These are phyloP conservation scores for Leucophenga montana DNA, from an alignment of 2,888 invertebrate genomes.

Conservation along the genomic window DNA sequence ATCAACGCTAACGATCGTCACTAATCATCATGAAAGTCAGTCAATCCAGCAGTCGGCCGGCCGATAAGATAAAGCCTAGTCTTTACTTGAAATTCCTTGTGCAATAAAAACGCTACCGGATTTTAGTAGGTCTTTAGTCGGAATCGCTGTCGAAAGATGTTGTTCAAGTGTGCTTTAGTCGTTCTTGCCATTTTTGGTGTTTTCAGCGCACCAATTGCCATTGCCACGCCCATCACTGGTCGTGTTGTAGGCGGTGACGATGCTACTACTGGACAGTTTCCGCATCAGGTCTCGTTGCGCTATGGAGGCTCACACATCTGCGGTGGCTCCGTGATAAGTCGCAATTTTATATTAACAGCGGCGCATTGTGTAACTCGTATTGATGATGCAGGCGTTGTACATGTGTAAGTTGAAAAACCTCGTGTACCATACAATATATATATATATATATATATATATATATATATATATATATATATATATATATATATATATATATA, in stretches of 20 bases:
- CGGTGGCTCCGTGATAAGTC: slow-evolving; percentile 58
- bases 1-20: too few species aligned
- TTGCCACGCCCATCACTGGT: slow-evolving; percentile 44
- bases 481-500: too few species aligned
- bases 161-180: slow-evolving; percentile 16
- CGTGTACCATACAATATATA: too few species aligned
- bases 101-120: background rate
- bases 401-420: background rate
- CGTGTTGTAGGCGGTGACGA: slow-evolving; percentile 66
- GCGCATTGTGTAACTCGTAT: slow-evolving; percentile 55
- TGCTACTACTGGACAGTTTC: slow-evolving; percentile 64
- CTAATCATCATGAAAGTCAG: too few species aligned
- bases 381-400: slow-evolving; percentile 25
- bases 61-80: slow-evolving; percentile 1
- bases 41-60: background rate
- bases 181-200: slow-evolving; percentile 8
- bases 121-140: background rate
- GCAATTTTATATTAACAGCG: slow-evolving; percentile 52
- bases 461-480: too few species aligned
- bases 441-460: too few species aligned
- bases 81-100: background rate
- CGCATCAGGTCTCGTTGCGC: slow-evolving; percentile 68
- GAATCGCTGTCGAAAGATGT: background rate
- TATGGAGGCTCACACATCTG: slow-evolving; percentile 51
- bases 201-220: background rate